Conservation (phyloP, 2,888 invertebrate genomes). For the Drosophila hawaiiensis region DNA sequence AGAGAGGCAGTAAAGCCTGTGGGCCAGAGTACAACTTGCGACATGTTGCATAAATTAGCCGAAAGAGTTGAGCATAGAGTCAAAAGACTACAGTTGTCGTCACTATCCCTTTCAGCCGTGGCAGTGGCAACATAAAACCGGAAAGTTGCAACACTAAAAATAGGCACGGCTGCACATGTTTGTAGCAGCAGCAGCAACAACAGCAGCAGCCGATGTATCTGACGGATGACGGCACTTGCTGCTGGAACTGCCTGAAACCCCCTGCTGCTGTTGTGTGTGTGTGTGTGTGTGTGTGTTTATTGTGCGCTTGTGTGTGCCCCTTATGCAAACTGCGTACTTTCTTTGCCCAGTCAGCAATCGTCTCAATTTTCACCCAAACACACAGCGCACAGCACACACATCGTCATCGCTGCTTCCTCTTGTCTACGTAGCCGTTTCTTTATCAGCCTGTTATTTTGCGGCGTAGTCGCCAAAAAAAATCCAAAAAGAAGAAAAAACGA, state of each 20-base stretch:
- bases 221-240: constrained; percentile 10
- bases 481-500: not conserved
- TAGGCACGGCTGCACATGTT: constrained; percentile 23
- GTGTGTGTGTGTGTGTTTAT: constrained; percentile 10
- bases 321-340: constrained; percentile 60
- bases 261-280: constrained; percentile 1
- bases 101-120: constrained; percentile 33
- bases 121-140: constrained; percentile 35
- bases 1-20: constrained; percentile 47
- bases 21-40: constrained; percentile 46
- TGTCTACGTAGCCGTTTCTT: constrained; percentile 35
- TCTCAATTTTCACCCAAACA: constrained; percentile 19
- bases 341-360: constrained; percentile 45
- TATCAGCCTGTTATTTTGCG: constrained; percentile 47
- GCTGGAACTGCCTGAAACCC: not conserved
- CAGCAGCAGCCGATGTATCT: not conserved
- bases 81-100: not conserved
- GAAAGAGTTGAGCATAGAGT: constrained; percentile 6
- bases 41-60: constrained; percentile 76
- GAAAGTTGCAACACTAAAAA: constrained; percentile 45
- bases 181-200: not conserved
- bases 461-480: constrained; percentile 48
- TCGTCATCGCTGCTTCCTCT: constrained; percentile 12
- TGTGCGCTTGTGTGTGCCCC: constrained; percentile 1
- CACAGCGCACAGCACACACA: constrained; percentile 21